These are phyloP conservation scores for Labeo rohita DNA, from an alignment of 2,113 vertebrate species.

Conservation along the genomic window DNA sequence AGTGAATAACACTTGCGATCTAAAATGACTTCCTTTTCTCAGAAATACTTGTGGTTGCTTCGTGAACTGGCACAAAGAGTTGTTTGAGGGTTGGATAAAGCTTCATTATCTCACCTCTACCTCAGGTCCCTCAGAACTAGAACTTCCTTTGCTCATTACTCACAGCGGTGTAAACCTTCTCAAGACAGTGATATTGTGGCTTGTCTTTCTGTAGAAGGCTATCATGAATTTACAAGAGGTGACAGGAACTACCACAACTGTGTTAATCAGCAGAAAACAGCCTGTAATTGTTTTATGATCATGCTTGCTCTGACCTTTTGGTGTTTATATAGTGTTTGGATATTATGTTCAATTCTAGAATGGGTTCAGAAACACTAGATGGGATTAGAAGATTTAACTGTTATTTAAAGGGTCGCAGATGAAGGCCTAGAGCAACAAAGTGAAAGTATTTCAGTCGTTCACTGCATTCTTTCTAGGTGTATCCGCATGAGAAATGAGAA, in stretches of 20 bases:
- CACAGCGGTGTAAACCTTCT: neutral
- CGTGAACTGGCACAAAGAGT: neutral
- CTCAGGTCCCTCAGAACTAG: neutral
- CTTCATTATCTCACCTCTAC: neutral
- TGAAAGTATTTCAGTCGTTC: slow-evolving; percentile 17
- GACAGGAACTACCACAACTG: neutral
- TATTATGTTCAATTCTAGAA: slow-evolving; percentile 28
- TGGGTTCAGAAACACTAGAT: slow-evolving; percentile 8
- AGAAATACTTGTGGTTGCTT: neutral
- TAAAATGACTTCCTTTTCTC: neutral
- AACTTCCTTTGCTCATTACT: neutral
- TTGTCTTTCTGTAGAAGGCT: neutral
- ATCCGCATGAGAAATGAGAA: neutral
- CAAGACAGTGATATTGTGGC: neutral
- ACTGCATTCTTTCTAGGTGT: neutral
- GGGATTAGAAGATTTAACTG: slow-evolving; percentile 42
- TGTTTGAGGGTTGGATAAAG: neutral
- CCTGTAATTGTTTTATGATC: neutral
- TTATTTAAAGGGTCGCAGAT: slow-evolving; percentile 18
- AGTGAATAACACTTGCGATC: neutral
- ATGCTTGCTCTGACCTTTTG: neutral
- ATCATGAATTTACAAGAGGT: neutral
- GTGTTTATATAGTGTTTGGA: neutral
- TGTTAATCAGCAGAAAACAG: neutral
- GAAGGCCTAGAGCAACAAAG: slow-evolving; percentile 9